Base-by-base conservation (phyloP, 2,797 vertebrate genomes). In the Kryptopterus vitreolus region DNA sequence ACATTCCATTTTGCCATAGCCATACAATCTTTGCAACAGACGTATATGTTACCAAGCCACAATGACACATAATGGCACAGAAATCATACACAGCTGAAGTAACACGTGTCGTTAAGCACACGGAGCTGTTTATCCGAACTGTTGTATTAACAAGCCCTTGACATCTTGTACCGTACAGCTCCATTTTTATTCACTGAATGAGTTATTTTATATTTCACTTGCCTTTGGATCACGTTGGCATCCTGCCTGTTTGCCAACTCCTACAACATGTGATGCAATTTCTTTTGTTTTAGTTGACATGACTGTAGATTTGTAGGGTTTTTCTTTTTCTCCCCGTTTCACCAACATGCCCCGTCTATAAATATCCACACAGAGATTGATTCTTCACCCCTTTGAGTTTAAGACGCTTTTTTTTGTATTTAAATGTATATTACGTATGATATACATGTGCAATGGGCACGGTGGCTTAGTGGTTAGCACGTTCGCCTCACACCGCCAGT, bases 11-110 rank as follows among this genome's bases (percentile, higher is more conserved):
- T 77, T 38, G 86, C 89, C 88, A 85, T 71, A 82, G 58, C 86
- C 86, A 81, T 85, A 86, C 83, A 77, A 79, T 83, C 61, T 86
- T 84, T 86, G 58, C 75, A 78, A 71, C 78, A 87, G 88, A 84
- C 24, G 79, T 76, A 31, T 46, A 46, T 62, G 68, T 66, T 65
- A 81, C 78, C 82, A 82, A 88, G 86, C 87, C 86, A 87, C 85
- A 89, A 89, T 88, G 84, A 88, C 81, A 87, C 84, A 81, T 87
- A 90, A 90, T 87, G 78, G 78, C 84, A 89, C 87, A 90, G 87
- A 82, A 87, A 89, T 84, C 83, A 87, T 86, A 77, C 88, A 88
- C 85, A 85, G 72, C 87, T 82, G 83, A 81, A 80, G 77, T 69
- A 81, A 80, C 74, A 57, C 87, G 73, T 73, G 80, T 85, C 88